Conservation (phyloP, 2,113 vertebrate genomes). For the Serinus canaria region DNA sequence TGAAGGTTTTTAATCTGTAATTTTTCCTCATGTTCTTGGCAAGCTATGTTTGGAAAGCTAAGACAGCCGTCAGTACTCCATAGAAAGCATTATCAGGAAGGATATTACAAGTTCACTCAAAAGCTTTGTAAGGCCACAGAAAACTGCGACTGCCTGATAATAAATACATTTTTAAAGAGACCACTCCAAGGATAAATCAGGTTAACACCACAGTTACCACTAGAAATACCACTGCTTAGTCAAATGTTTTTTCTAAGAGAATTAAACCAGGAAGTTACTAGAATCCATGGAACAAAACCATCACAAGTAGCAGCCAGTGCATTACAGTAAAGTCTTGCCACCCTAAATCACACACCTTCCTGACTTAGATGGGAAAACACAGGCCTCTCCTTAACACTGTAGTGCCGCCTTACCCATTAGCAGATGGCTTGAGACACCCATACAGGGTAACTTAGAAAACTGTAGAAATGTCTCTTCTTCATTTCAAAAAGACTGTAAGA, state of each 20-base stretch:
- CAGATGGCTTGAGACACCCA: not conserved
- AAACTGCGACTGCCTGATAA: not conserved
- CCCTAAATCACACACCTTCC: not conserved
- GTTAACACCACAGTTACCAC: not conserved
- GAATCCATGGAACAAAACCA: not conserved
- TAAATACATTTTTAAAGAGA: not conserved
- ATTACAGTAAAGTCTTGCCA: not conserved
- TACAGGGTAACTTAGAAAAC: not conserved
- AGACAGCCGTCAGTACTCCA: not conserved
- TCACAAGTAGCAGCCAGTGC: not conserved
- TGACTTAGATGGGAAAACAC: not conserved
- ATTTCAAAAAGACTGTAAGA: not conserved
- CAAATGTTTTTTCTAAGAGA: not conserved
- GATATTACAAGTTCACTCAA: not conserved
- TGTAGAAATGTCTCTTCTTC: accelerated
- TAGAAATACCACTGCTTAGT: not conserved
- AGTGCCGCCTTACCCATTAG: too few species aligned
- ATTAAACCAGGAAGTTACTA: not conserved
- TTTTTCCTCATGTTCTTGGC: not conserved
- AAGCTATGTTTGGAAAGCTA: not conserved
- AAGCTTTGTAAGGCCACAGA: not conserved
- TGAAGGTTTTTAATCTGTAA: not conserved
- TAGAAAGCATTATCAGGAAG: not conserved
- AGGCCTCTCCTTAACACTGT: not conserved
- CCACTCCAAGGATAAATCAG: not conserved